Base-by-base conservation (phyloP, 2,797 vertebrate species). In the Zalophus californianus region DNA sequence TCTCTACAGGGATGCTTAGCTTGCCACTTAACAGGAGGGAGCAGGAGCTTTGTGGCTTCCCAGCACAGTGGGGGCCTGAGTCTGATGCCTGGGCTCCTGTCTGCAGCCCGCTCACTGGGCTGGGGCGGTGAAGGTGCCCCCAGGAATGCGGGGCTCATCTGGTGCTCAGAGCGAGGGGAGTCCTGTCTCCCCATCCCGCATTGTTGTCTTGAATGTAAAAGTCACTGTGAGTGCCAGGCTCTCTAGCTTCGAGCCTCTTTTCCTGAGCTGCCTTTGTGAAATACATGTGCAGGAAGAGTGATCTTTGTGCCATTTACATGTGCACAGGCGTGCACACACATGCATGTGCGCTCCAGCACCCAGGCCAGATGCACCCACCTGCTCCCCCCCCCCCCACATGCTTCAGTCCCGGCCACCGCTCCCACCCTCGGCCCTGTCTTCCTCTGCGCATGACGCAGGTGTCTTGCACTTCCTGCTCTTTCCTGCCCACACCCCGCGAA, bases 361-460 rank as follows among this genome's bases (percentile, higher is more conserved):
- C 21, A 14, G 68, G 23, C 56, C n/a, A 44, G 32, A 6, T 3
- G 16, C 21, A 10, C 21, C 16, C 21, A 10, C 20, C 5, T 18
- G 18, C 8, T n/a, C 38, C 1, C 16, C 5, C 21, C 3, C 5
- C 16, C 3, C 12, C 38, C 1, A 9, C 2, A 0, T 0, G 16
- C 21, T 5, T 16, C 15, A 1, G 58, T n/a, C 35, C 35, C 10
- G 2, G 27, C 48, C 9, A 1, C n/a, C 2, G 3, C 32, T 11
- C 56, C 44, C 27, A 29, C 1, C 5, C 50, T 3, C 29, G 9
- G 11, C 32, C 70, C 38, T 7, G 4, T 7, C 64, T 44, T 7
- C 54, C 20, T 38, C 38, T 1, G 7, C 1, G 5, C 35, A 7
- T 0, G 1, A 32, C 16, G 2, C 4, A 25, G 48, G 6, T 5